Conservation (phyloP, 2,888 invertebrate species). For the Epistrophe grossulariae region DNA sequence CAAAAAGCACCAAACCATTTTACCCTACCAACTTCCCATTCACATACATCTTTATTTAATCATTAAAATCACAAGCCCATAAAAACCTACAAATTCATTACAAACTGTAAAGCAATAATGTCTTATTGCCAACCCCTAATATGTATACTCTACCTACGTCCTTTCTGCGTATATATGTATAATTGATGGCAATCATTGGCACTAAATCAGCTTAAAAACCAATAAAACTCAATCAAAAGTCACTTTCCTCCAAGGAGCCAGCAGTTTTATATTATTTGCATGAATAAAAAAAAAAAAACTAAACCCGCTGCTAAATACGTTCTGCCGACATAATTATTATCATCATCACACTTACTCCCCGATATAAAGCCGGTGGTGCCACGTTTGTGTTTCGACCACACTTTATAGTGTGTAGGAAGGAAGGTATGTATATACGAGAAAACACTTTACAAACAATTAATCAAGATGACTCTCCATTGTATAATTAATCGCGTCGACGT, state of each 20-base stretch:
- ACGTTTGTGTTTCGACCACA: conserved; percentile 30
- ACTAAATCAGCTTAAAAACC: conserved; percentile 45
- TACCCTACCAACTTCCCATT: background rate
- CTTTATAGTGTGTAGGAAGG: conserved; percentile 10
- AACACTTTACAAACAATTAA: conserved; percentile 70
- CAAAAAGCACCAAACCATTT: too few species aligned
- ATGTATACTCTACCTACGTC: background rate
- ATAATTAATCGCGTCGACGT: conserved; percentile 73
- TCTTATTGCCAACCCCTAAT: background rate
- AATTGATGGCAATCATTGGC: conserved; percentile 23
- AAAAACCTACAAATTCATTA: conserved; percentile 1
- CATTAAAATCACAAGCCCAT: background rate
- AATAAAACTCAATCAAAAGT: conserved; percentile 65
- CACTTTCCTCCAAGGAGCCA: conserved; percentile 8
- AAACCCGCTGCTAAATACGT: background rate
- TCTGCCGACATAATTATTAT: conserved; percentile 20
- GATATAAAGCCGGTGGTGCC: background rate
- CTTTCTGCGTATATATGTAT: background rate
- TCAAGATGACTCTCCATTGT: conserved; percentile 61
- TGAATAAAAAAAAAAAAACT: background rate
- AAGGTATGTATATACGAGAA: background rate
- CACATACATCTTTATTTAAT: background rate
- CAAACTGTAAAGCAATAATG: background rate
- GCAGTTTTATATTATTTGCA: conserved; percentile 3
- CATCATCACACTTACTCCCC: conserved; percentile 11